Evolutionary conservation across 2,797 vertebrate genomes (phyloP), one percentile per base, ranked within the genome.

Genomic region (Loriculus beryllinus): DNA sequence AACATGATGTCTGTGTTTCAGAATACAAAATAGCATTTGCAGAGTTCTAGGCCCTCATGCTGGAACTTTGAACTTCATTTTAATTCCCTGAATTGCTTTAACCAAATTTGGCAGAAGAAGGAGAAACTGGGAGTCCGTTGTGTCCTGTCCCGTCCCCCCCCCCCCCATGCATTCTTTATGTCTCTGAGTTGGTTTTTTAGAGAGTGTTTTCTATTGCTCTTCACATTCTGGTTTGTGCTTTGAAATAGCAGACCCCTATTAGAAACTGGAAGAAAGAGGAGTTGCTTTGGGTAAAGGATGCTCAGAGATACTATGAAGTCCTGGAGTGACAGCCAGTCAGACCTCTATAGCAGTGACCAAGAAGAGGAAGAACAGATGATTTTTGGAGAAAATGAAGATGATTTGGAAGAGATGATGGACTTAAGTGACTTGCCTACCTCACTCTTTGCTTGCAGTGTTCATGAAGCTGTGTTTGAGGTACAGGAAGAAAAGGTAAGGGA

Each of bases 381-480:
- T 80, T 99, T 99, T 96, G 98, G 97, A 4, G 98, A 99, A 92
- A 98, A 98, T 88, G 98, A 99, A 37, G 98, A 98, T 5, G 98
- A 98, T 59, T 97, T 97, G 43, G 98, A 98, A 76, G 99, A 99
- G 97, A 98, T 99, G 98, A 99, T 99, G 99, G 99, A 99, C 97
- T 97, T 99, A 49, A 99, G 98, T 42, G 98, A 99, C 95, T 97
- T 99, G 87, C 99, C 99, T 91, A 98, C 98, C n/a, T 98, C 98
- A 1, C 98, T 99, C 15, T 99, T 99, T 85, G 99, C 98, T 19
- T 99, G 99, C 96, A 97, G 98, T 8, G 98, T 99, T 70, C 99
- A 99, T 0, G 98, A 99, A 78, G 97, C 98, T 0, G 99, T 98
- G 88, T 99, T 99, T 19, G 98, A 99, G 88, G 97, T 98, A 26